A percentile compares a stretch with the other conserved stretches of the same genome.
Conservation (phyloP, 2,113 vertebrate genomes). For the Neodontobutis hainanensis region DNA sequence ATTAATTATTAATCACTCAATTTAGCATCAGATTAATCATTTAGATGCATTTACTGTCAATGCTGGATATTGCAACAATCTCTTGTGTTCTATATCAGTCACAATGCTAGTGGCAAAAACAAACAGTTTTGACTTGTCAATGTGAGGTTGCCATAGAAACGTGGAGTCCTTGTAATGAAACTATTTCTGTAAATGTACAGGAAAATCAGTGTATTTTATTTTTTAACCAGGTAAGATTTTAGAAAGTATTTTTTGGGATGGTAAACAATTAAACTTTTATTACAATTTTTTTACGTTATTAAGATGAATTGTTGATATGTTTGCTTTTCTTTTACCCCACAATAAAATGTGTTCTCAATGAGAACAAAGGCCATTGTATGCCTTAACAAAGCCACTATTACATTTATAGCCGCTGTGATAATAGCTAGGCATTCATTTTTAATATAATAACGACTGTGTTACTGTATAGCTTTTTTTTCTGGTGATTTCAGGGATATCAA, state of each 20-base stretch:
- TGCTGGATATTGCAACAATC: neutral
- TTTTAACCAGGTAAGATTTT: neutral
- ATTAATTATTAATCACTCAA: neutral
- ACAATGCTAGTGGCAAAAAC: neutral
- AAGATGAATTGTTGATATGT: too few relatives aligned
- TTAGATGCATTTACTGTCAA: neutral
- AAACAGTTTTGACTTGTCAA: neutral
- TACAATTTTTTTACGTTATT: too few relatives aligned
- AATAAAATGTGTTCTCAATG: neutral
- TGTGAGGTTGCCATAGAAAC: constrained; percentile 12
- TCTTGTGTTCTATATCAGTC: neutral
- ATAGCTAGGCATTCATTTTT: constrained; percentile 24
- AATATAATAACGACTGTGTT: constrained; percentile 18
- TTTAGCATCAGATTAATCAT: neutral
- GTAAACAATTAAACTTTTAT: too few relatives aligned
- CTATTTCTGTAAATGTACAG: neutral
- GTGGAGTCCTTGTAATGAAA: neutral
- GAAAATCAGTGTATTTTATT: neutral
- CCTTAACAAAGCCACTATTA: constrained; percentile 10
- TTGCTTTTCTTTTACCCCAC: neutral
- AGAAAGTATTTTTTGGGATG: too few relatives aligned
- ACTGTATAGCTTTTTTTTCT: constrained; percentile 23
- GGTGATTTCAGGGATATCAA: constrained; percentile 40
- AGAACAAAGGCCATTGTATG: neutral
- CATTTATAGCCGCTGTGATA: constrained; percentile 36